A percentile compares a stretch with the other conserved stretches of the same genome.
Conservation (phyloP, 2,888 invertebrate species). For the Drosophila diplacantha region DNA sequence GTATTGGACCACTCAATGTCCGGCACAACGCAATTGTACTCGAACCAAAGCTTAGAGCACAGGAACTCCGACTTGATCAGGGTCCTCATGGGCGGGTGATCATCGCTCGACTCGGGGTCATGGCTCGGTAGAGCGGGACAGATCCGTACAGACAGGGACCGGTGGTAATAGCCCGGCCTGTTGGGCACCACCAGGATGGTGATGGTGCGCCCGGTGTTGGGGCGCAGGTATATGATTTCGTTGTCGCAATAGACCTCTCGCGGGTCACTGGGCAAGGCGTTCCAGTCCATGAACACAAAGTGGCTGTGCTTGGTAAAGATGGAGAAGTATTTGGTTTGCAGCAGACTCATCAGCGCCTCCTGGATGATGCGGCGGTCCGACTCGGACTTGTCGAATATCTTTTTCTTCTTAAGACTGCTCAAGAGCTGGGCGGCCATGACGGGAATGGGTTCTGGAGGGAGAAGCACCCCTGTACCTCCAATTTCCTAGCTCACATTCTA, state of each 20-base stretch:
- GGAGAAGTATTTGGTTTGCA: constrained; percentile 65
- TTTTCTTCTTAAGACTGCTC: constrained; percentile 53
- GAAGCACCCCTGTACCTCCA: not conserved
- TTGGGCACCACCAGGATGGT: constrained; percentile 72
- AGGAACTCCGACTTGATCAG: constrained; percentile 61
- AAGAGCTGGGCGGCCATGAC: constrained; percentile 58
- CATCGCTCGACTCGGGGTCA: constrained; percentile 30
- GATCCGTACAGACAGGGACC: constrained; percentile 62
- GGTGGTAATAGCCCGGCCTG: constrained; percentile 59
- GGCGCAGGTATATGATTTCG: constrained; percentile 70
- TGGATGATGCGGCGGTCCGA: constrained; percentile 66
- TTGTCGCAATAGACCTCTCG: constrained; percentile 71
- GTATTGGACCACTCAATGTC: constrained; percentile 54
- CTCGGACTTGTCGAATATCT: constrained; percentile 66
- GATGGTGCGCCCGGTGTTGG: constrained; percentile 69
- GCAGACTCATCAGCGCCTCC: constrained; percentile 56
- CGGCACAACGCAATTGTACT: constrained; percentile 69
- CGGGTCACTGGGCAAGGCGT: constrained; percentile 69
- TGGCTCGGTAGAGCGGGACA: constrained; percentile 53
- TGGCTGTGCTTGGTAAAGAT: constrained; percentile 62
- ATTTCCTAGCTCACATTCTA: too few species aligned
- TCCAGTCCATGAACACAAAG: constrained; percentile 73
- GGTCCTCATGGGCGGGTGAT: constrained; percentile 22
- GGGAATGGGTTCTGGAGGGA: constrained; percentile 54
- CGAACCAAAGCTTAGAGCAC: constrained; percentile 60